Evolutionary conservation across 2,113 vertebrate genomes (phyloP), one percentile per base, ranked within the genome.

Genomic region (Ibidorhyncha struthersii): DNA sequence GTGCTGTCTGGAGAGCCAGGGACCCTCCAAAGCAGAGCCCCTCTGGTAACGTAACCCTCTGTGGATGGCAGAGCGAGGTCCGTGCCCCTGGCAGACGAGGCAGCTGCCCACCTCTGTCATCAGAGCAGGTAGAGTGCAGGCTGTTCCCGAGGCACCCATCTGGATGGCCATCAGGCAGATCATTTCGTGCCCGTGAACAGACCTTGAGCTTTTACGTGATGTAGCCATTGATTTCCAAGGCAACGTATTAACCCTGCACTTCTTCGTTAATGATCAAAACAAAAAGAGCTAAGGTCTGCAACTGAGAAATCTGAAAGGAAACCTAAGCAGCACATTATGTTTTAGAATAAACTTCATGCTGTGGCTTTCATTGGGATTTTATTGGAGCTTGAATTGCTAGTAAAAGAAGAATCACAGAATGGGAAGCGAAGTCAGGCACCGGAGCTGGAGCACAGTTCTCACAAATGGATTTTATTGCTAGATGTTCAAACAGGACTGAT

Each of bases 391-490:
- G 47, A 89, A 86, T 83, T 90, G 88, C 79, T 81, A 67, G 18
- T 47, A 71, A 90, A 95, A 62, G 56, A 63, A 78, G 23, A 86
- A 71, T 89, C 59, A 71, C 69, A 59, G 72, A 50, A 52, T 18
- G 34, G 55, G 56, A 74, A 89, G 80, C 7, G 32, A 78, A 89
- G 34, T 72, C 52, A 82, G 76, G 72, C 69, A 34, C 26, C 1
- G 1, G 36, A 67, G 49, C 27, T 72, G 34, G n/a, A 94, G 55
- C 65, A 63, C 65, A 56, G 30, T 61, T 74, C 53, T 87, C 69
- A 86, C 69, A 95, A 84, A 90, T 65, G 36, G 52, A 74, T 93
- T 95, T 95, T 91, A 71, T 63, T 72, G 61, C 66, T 86, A 21
- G n/a, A 70, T 78, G 25, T 86, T 90, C 69, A 32, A 63, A 86